Percentiles rank a stretch among this genome's conserved stretches.
Evolutionary conservation across 2,888 invertebrate species (phyloP).

Genomic region (Drosophila suboccidentalis): DNA sequence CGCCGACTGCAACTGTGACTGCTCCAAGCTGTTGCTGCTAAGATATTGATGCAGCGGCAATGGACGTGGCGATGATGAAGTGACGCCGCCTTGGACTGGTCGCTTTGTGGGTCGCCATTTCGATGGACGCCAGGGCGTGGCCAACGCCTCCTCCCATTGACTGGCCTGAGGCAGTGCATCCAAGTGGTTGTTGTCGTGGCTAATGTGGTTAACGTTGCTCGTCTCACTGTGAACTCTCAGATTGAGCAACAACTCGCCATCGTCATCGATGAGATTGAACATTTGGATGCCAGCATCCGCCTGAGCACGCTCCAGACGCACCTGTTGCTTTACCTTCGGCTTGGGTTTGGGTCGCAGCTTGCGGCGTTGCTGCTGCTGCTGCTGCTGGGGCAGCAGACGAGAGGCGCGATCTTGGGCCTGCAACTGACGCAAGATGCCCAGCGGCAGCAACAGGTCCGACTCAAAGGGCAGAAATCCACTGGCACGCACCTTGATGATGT

Average conservation of each 20-base stretch:
- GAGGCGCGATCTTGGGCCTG: slow-evolving; percentile 66
- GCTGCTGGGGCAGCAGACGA: slow-evolving; percentile 18
- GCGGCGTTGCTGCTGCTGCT: not conserved
- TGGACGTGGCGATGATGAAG: slow-evolving; percentile 65
- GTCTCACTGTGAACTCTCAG: slow-evolving; percentile 63
- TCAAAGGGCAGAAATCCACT: slow-evolving; percentile 72
- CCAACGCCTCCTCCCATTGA: slow-evolving; percentile 6
- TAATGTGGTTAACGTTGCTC: slow-evolving; percentile 2
- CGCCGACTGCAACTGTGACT: not conserved
- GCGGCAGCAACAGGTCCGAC: slow-evolving; percentile 65
- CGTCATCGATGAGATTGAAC: slow-evolving; percentile 73
- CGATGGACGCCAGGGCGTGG: slow-evolving; percentile 65
- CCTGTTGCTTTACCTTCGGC: slow-evolving; percentile 47
- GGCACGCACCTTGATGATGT: slow-evolving; percentile 65
- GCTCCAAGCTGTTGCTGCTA: slow-evolving; percentile 51
- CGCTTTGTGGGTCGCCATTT: slow-evolving; percentile 64
- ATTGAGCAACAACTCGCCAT: slow-evolving; percentile 69
- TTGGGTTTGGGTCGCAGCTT: slow-evolving; percentile 7
- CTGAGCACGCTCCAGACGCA: slow-evolving; percentile 62
- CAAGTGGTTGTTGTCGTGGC: slow-evolving; percentile 6
- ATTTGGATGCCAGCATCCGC: slow-evolving; percentile 47
- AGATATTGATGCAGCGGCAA: slow-evolving; percentile 71
- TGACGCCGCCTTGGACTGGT: slow-evolving; percentile 3
- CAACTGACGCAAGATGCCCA: slow-evolving; percentile 63
- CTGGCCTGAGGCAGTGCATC: slow-evolving; percentile 14